Evolutionary conservation across 2,888 invertebrate species (phyloP), one percentile per base, ranked within the genome.

Genomic region (Leptura quadrifasciata): DNA sequence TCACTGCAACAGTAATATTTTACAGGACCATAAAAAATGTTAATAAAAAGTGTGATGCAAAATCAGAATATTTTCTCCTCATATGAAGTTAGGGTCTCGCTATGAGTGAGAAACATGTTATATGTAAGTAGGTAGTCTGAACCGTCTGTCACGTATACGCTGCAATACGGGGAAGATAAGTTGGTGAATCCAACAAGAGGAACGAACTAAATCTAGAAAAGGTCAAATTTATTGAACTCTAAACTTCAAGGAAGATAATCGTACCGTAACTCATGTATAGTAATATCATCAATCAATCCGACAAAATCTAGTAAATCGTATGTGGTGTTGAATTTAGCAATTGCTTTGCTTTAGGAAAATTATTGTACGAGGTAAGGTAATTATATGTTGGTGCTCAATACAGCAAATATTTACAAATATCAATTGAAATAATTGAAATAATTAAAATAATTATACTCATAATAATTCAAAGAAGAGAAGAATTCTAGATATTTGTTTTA

Each of bases 271-370:
- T 39, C 47, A 61, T 60, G 70, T 52, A 20, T 6, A 17, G 39
- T 47, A 65, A 52, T 64, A 64, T 52, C 52, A 72, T 57, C 15
- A 65, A 64, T 65, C 61, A 55, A 21, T 18, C 57, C 24, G 63
- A 17, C 12, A n/a, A 39, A 39, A 18, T 8, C 39, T 39, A 10
- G 39, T 63, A 63, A 63, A 63, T 63, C 21, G 63, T 39, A 39
- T 18, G 63, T 20, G 63, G 63, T 63, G 63, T 63, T 63, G 63
- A 63, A 39, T 63, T 63, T 20, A 27, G 8, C 18, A 63, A 39
- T 24, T 27, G 60, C 39, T 15, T 10, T 18, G 20, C 63, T 0
- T 10, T 39, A 2, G n/a, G 60, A n/a, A 27, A 60, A 60, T 31
- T 60, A 17, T 31, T 60, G 6, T 39, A 35, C 8, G 35, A 35